A percentile compares a stretch with the other conserved stretches of the same genome.
phyloP scores from a whole-genome alignment of 2,113 vertebrate genomes.

The Malurus alboscapulatus region DNA sequence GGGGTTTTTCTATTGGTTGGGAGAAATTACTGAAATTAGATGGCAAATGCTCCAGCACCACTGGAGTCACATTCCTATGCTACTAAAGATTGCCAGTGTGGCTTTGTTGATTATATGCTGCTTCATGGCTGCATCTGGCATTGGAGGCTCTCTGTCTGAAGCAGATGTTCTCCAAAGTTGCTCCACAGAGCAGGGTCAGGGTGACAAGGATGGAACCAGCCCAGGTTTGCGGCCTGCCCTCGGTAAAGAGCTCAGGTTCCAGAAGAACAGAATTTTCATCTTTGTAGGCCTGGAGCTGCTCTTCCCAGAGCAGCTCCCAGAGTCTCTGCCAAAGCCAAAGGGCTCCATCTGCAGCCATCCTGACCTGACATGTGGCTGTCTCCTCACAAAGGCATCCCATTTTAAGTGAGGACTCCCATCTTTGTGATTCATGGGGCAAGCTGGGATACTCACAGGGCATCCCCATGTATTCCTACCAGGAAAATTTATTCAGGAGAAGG shows the following conservation, averaged over 20 bases:
- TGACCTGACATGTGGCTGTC: neutral
- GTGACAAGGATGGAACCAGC: neutral
- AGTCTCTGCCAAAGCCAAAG: neutral
- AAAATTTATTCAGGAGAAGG: neutral
- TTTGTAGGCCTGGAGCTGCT: neutral
- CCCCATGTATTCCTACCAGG: accelerated
- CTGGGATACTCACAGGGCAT: neutral
- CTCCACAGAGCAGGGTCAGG: neutral
- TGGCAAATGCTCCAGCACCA: neutral
- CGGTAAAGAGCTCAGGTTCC: neutral
- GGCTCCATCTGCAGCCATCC: neutral
- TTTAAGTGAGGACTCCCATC: neutral
- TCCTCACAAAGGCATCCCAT: neutral
- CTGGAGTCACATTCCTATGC: neutral
- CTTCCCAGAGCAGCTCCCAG: neutral
- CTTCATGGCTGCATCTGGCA: neutral
- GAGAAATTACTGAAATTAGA: conserved; percentile 35
- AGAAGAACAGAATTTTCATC: neutral
- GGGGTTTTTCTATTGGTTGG: neutral
- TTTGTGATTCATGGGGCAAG: neutral
- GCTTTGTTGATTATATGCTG: conserved; percentile 34
- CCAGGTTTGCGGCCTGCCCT: neutral
- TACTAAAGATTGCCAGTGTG: neutral
- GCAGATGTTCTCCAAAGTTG: neutral
- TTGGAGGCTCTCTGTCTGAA: neutral